Evolutionary conservation across 2,888 invertebrate genomes (phyloP), one percentile per base, ranked within the genome.

Genomic region (Agrotis segetum): DNA sequence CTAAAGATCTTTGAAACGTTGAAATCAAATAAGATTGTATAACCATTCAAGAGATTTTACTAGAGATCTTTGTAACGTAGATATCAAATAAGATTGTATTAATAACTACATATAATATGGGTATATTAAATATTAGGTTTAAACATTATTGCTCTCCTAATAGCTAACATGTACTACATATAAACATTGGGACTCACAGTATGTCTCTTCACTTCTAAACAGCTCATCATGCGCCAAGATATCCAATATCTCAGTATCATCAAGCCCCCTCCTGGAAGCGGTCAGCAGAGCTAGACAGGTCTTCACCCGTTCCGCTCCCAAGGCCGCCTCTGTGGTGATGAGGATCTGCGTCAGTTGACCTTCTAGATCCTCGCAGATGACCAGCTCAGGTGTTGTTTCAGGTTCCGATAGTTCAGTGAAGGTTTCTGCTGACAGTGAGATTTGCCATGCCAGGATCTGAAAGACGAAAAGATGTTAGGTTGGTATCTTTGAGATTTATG

Each of bases 231-330:
- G 97, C 0, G 97, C 97, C 74, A 98, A 87, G 77, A 97, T 92
- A 87, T 97, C 98, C 86, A 98, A 94, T 91, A 98, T 97, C 95
- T 99, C 99, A 6, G 98, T 97, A 88, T 98, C 98, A 24, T 98
- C 97, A 59, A 99, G 96, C 3, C 99, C 99, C 89, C 98, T 97
- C 67, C 98, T 97, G 11, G 98, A 97, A 4, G 98, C 97, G 0
- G 98, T 97, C 71, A 98, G 94, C 74, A 98, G 96, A 3, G 98
- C 97, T 50, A 98, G 94, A 66, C 98, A 97, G 64, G 96, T 96
- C 88, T 97, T 97, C 19, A 98, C 97, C 77, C 97, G 96, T 44
- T 97, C 97, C 52, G 96, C 95, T 0, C 97, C 97, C 60, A 98
- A 95, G 63, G 97, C 97, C 1, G 96, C 96, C 91, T 98, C 98